Conservation (phyloP, 92 coral and sea anemone genomes). For the Actinernus sp. region DNA sequence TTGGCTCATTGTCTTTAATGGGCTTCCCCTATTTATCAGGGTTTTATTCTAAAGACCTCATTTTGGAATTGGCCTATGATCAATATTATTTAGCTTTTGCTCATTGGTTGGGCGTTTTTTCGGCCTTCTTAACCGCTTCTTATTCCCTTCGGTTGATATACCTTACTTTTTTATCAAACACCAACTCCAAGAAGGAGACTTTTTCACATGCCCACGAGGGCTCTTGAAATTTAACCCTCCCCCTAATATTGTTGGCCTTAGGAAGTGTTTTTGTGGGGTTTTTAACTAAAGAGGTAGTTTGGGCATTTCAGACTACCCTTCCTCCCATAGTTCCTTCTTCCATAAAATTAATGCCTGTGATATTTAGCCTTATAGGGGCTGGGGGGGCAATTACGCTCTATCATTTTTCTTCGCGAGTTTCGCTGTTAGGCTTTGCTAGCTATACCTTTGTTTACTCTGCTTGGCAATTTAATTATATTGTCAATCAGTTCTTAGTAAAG, state of each 20-base stretch:
- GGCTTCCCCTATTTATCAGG: slow-evolving; percentile 89
- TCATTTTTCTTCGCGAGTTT: slow-evolving; percentile 55
- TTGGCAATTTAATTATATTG: slow-evolving; percentile 78
- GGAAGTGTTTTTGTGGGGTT: slow-evolving; percentile 88
- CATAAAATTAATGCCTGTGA: slow-evolving; percentile 69
- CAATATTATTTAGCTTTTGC: slow-evolving; percentile 76
- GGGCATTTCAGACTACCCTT: slow-evolving; percentile 61
- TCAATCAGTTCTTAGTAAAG: slow-evolving; percentile 75
- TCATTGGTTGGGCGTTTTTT: slow-evolving; percentile 77
- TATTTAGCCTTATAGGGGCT: slow-evolving; percentile 69
- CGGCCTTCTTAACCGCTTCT: slow-evolving; percentile 79
- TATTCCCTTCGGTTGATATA: slow-evolving; percentile 82
- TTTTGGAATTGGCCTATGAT: slow-evolving; percentile 76
- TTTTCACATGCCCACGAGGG: slow-evolving; percentile 74
- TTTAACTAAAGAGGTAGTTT: slow-evolving; percentile 66
- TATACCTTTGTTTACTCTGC: slow-evolving; percentile 85
- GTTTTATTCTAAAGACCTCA: slow-evolving; percentile 85
- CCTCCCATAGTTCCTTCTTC: slow-evolving; percentile 58
- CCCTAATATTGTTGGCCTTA: slow-evolving; percentile 68
- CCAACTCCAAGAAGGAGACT: slow-evolving; percentile 65
- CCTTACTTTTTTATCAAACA: slow-evolving; percentile 78
- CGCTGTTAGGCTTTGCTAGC: slow-evolving; percentile 57
- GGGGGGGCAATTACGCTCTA: slow-evolving; percentile 61
- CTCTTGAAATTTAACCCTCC: slow-evolving; percentile 62
- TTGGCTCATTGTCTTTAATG: slow-evolving; percentile 80